Base-by-base conservation (phyloP, 2,888 invertebrate species). In the Eupithecia inturbata region DNA sequence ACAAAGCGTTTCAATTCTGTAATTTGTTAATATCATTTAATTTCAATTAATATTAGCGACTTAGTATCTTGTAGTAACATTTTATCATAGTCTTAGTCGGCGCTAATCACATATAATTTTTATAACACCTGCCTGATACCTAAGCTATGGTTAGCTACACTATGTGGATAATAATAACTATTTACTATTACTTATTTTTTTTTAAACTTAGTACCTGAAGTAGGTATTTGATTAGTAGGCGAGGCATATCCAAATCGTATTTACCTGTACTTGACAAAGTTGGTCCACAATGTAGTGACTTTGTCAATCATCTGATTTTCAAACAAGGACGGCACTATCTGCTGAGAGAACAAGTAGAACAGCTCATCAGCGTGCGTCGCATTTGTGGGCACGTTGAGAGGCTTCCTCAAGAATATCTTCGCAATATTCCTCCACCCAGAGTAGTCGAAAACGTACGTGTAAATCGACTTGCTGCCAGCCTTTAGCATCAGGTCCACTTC, bases 301-400 rank as follows among this genome's bases (percentile, higher is more conserved):
- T 77, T 85, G 0, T 90, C 82, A 28, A 92, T 89, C 87, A 92
- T 91, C 45, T 84, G 77, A 6, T 73, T 77, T 72, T 92, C 92
- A 53, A 89, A 88, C 10, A 89, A 73, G 0, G 82, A 76, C 0
- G 87, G 83, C 0, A 86, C 2, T 0, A 85, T 0, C 2, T 77
- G 68, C 53, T 90, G 89, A 16, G 87, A 88, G 76, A 93, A 93
- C 36, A 94, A 71, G 73, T 93, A 94, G 60, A 92, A 90, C 3
- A 94, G 72, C n/a, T 94, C 94, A 76, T 94, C 94, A 0, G 92
- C 91, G 68, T 92, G 92, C 2, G 91, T 87, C 0, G 92, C 91
- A 2, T 91, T 92, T 0, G 83, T 75, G 0, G 82, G 77, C 0
- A 73, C 77, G 3, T 75, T 76, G 53, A 84, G 85, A 0, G 84